Evolutionary conservation across 2,113 vertebrate genomes (phyloP), one percentile per base, ranked within the genome.

Genomic region (Melanerpes formicivorus): DNA sequence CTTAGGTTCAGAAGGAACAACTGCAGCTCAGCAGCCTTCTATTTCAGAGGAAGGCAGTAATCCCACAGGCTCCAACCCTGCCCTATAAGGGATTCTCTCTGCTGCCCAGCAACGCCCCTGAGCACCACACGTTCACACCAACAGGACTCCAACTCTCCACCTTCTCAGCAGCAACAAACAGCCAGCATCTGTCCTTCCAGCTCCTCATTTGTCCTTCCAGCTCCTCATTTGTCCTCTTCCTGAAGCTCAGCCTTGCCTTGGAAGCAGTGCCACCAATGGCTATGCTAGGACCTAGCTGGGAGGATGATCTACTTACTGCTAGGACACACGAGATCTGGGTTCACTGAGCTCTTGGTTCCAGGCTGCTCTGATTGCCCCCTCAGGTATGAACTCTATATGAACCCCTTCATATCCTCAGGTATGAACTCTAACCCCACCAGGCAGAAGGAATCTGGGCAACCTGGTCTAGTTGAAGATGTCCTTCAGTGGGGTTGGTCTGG

Each of bases 41-140:
- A 97, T 97, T 97, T 97, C 95, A 94, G 96, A 97, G 90, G 86
- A 91, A 90, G 84, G 86, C 91, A 93, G 66, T 96, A 97, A 97
- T 96, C 92, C 95, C 76, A 40, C 32, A 90, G 84, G 90, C 96
- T 94, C 95, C 88, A 94, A 70, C 75, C 71, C 67, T 93, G 81
- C 97, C 95, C 93, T 95, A 94, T 90, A 96, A 94, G 95, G 93
- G 90, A 84, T 95, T 88, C 81, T 95, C 55, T 95, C 91, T 59
- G 13, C 86, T 94, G 90, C 93, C 71, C 74, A 95, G 73, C 78
- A 72, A 11, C 32, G 81, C 95, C 79, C 89, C 80, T 72, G 65
- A 25, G 79, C 87, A 91, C 77, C 59, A 87, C 6, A 6, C n/a
- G 0, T 90, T 90, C 94, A 84, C 59, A 80, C 60, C 78, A 83